Percentiles rank a stretch among this genome's conserved stretches.
These are phyloP conservation scores for Caenorhabditis angaria DNA, from an alignment of 2,888 invertebrate genomes.

Conservation along the genomic window DNA sequence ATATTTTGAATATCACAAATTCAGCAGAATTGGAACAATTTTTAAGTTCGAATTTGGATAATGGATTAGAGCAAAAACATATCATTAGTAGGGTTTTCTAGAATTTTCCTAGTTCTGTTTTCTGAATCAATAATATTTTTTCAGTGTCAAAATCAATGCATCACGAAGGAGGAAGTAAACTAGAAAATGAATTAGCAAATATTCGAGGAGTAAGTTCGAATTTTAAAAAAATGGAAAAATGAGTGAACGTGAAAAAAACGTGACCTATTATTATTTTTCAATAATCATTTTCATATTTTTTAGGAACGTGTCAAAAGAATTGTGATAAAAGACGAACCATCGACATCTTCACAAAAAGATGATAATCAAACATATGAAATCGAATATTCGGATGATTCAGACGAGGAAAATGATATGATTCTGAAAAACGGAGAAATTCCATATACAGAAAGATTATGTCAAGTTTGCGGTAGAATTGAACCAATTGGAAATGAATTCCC, in stretches of 20 bases:
- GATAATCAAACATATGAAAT: not conserved
- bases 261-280: not conserved
- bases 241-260: not conserved
- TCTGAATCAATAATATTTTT: not conserved
- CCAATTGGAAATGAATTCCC: constrained; percentile 21
- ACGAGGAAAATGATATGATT: constrained; percentile 47
- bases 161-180: not conserved
- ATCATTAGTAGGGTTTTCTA: not conserved
- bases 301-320: not conserved
- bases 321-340: constrained; percentile 5
- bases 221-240: not conserved
- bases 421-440: constrained; percentile 28
- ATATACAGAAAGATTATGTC: constrained; percentile 40
- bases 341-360: not conserved
- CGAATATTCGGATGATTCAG: constrained; percentile 50
- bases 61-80: not conserved
- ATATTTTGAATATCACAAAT: not conserved
- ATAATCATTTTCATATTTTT: not conserved
- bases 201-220: not conserved
- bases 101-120: not conserved
- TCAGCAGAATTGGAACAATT: not conserved
- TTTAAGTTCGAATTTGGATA: not conserved
- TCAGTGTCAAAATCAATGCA: not conserved
- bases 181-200: not conserved
- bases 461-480: constrained; percentile 42